Conservation (phyloP, 2,888 invertebrate genomes). For the Resseliella maxima region DNA sequence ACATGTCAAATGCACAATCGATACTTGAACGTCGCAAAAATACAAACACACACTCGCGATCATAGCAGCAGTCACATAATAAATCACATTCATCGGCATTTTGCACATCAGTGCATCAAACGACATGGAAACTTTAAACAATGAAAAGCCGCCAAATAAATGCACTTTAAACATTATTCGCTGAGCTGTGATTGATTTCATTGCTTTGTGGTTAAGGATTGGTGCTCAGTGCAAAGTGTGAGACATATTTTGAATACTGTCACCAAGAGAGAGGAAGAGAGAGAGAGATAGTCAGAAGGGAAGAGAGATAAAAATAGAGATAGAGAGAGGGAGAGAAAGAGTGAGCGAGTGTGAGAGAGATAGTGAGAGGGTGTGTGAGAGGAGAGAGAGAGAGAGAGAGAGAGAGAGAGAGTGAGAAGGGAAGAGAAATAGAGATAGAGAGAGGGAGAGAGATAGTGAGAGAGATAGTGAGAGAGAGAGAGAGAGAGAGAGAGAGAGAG, state of each 20-base stretch:
- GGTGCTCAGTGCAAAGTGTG: not conserved
- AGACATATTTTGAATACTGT: not conserved
- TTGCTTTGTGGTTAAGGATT: not conserved
- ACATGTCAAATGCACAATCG: constrained; percentile 44
- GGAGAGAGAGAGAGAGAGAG: no score
- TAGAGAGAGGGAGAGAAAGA: no score
- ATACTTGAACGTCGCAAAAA: not conserved
- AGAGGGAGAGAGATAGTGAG: no score
- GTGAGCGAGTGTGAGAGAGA: no score
- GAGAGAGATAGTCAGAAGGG: no score
- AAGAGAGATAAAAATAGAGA: no score
- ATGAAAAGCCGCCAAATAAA: not conserved
- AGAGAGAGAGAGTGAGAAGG: no score
- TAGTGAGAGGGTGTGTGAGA: no score
- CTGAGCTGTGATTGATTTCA: constrained; percentile 32
- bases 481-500: no score
- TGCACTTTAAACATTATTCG: constrained; percentile 14
- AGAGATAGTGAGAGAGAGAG: no score
- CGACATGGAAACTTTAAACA: not conserved
- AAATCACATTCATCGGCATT: not conserved
- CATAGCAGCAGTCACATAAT: not conserved
- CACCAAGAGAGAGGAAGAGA: no score
- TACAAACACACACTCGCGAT: not conserved
- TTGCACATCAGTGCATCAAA: not conserved
- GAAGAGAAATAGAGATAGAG: no score